phyloP scores from a whole-genome alignment of 2,113 vertebrate species.

The Sinocyclocheilus grahami region DNA sequence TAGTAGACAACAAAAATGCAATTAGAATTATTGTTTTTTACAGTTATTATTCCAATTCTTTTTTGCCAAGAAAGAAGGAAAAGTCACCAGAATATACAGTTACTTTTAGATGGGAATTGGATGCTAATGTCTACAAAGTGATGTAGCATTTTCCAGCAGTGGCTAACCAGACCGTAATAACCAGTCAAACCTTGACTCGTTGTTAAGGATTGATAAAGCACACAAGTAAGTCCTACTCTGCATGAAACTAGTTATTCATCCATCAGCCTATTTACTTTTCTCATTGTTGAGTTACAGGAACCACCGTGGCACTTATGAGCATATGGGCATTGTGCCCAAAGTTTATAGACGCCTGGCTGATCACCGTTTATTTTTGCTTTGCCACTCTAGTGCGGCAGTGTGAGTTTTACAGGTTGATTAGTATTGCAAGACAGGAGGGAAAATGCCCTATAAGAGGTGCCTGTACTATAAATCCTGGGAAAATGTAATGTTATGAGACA shows the following conservation, averaged over 20 bases:
- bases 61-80: no score
- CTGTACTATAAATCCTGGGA: slow-evolving; percentile 71
- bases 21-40: no score
- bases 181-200: not conserved
- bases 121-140: not conserved
- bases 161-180: not conserved
- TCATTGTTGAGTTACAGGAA: slow-evolving; percentile 44
- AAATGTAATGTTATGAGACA: slow-evolving; percentile 73
- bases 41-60: no score
- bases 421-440: slow-evolving; percentile 69
- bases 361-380: slow-evolving; percentile 57
- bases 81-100: no score
- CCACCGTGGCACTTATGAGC: slow-evolving; percentile 58
- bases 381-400: slow-evolving; percentile 65
- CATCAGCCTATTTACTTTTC: slow-evolving; percentile 31
- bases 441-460: slow-evolving; percentile 72
- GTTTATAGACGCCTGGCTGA: slow-evolving; percentile 70
- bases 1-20: no score
- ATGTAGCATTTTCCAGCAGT: not conserved
- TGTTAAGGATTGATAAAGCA: not conserved
- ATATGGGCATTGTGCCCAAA: slow-evolving; percentile 68
- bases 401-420: slow-evolving; percentile 68
- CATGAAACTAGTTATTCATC: slow-evolving; percentile 15
- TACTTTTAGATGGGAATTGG: not conserved
- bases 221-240: not conserved